These are phyloP conservation scores for Venturia canescens DNA, from an alignment of 1,140 invertebrate species.

Conservation along the genomic window DNA sequence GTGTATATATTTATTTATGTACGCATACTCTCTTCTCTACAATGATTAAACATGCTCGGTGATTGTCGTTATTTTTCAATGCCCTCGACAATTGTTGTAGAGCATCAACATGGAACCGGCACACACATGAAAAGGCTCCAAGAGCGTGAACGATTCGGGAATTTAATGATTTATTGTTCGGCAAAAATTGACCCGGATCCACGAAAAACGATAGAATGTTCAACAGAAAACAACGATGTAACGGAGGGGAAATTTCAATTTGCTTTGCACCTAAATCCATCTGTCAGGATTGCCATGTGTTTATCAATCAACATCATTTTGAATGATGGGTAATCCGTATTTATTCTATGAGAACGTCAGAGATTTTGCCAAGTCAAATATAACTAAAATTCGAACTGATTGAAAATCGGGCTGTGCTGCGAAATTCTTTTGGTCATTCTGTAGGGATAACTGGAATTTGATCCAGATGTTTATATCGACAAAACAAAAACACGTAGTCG, in stretches of 20 bases:
- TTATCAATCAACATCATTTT: too few relatives aligned
- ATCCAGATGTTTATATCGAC: too few relatives aligned
- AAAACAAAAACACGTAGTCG: too few relatives aligned
- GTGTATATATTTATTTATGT: constrained; percentile 20
- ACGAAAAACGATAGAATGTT: constrained; percentile 29
- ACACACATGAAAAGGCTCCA: background rate
- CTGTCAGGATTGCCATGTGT: too few relatives aligned
- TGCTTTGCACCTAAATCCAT: too few relatives aligned
- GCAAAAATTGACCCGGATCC: constrained; percentile 3
- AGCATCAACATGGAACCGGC: constrained; percentile 17
- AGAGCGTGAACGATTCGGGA: constrained; percentile 14
- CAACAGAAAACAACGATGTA: constrained; percentile 8
- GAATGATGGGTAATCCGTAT: too few relatives aligned
- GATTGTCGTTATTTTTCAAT: constrained; percentile 44
- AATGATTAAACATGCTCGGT: constrained; percentile 44
- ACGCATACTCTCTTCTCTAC: constrained; percentile 8
- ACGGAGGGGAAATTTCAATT: background rate
- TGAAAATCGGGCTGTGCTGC: too few relatives aligned
- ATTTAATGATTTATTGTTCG: constrained; percentile 40
- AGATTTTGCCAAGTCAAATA: too few relatives aligned
- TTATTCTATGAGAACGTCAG: too few relatives aligned
- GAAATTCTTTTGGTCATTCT: too few relatives aligned
- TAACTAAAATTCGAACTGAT: too few relatives aligned
- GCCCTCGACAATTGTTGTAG: constrained; percentile 28
- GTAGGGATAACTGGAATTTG: too few relatives aligned